Evolutionary conservation across 2,113 vertebrate genomes (phyloP), one percentile per base, ranked within the genome.

Genomic region (Etheostoma spectabile): DNA sequence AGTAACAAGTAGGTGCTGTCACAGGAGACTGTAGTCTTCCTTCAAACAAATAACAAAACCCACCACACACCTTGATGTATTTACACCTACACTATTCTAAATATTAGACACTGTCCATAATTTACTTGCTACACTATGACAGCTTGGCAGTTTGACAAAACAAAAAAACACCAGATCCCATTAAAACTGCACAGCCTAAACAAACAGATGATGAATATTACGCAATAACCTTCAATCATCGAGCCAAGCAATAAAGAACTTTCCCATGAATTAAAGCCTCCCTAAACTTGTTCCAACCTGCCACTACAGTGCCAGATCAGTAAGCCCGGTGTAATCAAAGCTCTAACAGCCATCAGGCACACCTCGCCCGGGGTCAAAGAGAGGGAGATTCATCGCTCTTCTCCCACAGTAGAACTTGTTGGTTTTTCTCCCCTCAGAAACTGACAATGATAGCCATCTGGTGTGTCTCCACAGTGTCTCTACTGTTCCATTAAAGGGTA

Each of bases 361-460:
- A 77, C 74, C 38, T 85, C 18, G 49, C 75, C 65, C 3, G 12
- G 72, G 73, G 71, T 70, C 75, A 80, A 18, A 68, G 13, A 76
- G 59, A 70, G 55, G 51, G 59, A 88, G 71, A 65, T 64, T 85
- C 59, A 24, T 56, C 62, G 52, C 27, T 24, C 62, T 16, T 38
- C 27, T 59, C 45, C 77, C 38, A 22, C 69, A 55, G 70, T n/a
- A 64, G 59, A 51, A 79, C 65, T 55, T 78, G 73, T 84, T 86
- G 88, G 49, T 71, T 74, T 78, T 85, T 52, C 52, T 67, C 42
- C 15, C 59, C 24, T 67, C 70, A 52, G 70, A 79, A 86, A 83
- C 60, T 33, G 48, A 77, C 52, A 75, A 6, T 78, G 62, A 82
- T 70, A 82, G 30, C 70, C 56, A 65, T 89, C 71, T 83, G 83